These are phyloP conservation scores for Sarcophaga carnaria DNA, from an alignment of 2,888 invertebrate species.

Conservation along the genomic window DNA sequence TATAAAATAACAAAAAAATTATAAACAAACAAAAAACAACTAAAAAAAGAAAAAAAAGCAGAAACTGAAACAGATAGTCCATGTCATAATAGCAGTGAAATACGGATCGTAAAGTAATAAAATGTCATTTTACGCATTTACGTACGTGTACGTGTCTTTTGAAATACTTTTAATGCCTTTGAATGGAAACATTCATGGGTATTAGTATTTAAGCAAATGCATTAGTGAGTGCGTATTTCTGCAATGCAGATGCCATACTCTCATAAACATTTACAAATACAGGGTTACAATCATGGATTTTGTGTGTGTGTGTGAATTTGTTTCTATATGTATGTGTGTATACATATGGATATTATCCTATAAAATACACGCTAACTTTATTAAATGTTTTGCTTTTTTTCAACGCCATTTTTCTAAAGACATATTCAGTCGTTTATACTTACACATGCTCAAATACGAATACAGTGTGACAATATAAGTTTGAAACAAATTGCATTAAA, in stretches of 20 bases:
- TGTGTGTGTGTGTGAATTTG: background rate
- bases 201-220: background rate
- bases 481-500: background rate
- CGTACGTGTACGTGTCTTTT: background rate
- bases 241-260: conserved; percentile 63
- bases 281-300: background rate
- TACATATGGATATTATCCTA: background rate
- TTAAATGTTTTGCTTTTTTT: conserved; percentile 33
- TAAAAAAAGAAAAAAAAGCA: background rate
- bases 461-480: background rate
- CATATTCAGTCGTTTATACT: conserved; percentile 7
- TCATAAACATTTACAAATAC: background rate
- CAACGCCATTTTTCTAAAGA: conserved; percentile 8
- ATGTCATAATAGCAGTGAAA: conserved; percentile 5
- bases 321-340: background rate
- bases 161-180: conserved; percentile 9
- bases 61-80: background rate
- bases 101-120: conserved; percentile 11
- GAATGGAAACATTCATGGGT: background rate
- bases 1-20: too few relatives aligned
- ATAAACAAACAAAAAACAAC: conserved; percentile 14
- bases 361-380: conserved; percentile 43
- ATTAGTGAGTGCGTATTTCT: conserved; percentile 19
- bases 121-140: conserved; percentile 25
- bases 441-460: background rate